A percentile compares a stretch with the other conserved stretches of the same genome.
phyloP scores from a whole-genome alignment of 1,140 invertebrate genomes.

The Apolygus lucorum region DNA sequence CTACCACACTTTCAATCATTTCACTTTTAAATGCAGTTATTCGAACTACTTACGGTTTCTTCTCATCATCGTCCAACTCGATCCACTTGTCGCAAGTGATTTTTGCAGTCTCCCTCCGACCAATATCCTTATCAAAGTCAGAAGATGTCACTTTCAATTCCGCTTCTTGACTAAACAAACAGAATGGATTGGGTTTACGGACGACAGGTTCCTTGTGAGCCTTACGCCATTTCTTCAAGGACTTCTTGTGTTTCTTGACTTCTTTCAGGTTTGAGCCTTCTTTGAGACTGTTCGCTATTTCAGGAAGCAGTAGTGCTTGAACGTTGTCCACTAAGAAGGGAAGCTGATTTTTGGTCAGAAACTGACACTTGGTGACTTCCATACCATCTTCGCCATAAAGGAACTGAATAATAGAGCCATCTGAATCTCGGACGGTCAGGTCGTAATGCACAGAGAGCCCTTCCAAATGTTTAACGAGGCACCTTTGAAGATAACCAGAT shows the following conservation, averaged over 20 bases:
- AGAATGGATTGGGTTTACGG: slow-evolving; percentile 30
- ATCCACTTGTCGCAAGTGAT: slow-evolving; percentile 56
- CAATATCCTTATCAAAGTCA: slow-evolving; percentile 36
- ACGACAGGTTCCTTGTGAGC: neutral
- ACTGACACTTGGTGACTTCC: slow-evolving; percentile 80
- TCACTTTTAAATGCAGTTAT: no score
- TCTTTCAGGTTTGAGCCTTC: slow-evolving; percentile 40
- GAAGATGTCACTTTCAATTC: slow-evolving; percentile 32
- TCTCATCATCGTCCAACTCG: slow-evolving; percentile 47
- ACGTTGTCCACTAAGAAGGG: slow-evolving; percentile 73
- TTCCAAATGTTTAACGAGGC: slow-evolving; percentile 96
- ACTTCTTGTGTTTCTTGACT: slow-evolving; percentile 43
- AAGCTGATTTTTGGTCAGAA: slow-evolving; percentile 69
- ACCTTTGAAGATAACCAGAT: slow-evolving; percentile 95
- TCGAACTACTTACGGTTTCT: slow-evolving; percentile 40
- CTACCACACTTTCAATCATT: no score
- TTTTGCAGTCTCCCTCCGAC: slow-evolving; percentile 41
- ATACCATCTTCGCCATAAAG: slow-evolving; percentile 97
- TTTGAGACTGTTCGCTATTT: slow-evolving; percentile 49
- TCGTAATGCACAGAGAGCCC: slow-evolving; percentile 87
- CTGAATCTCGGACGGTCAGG: slow-evolving; percentile 87
- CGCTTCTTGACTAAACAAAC: slow-evolving; percentile 30
- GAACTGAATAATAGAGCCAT: slow-evolving; percentile 90
- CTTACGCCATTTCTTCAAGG: slow-evolving; percentile 52
- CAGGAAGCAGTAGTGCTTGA: slow-evolving; percentile 51